A percentile compares a stretch with the other conserved stretches of the same genome.
Evolutionary conservation across 2,797 vertebrate species (phyloP).

Genomic region (Bryconaethiops microstoma): DNA sequence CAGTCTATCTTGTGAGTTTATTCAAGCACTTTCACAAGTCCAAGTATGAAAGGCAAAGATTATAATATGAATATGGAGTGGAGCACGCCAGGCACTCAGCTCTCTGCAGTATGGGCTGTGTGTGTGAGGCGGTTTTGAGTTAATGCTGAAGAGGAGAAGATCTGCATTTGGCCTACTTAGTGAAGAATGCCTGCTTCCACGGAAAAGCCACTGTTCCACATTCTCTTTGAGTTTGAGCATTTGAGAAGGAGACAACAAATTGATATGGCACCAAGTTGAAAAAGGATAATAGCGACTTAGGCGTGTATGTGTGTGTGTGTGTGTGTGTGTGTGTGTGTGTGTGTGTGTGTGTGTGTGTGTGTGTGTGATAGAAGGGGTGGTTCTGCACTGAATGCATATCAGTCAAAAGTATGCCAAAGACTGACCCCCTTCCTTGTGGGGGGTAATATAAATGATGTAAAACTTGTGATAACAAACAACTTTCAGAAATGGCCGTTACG

Average conservation of each 20-base stretch:
- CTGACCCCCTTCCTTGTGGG: too few relatives aligned
- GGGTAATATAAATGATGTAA: too few relatives aligned
- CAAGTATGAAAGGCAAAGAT: constrained; percentile 15
- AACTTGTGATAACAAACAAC: too few relatives aligned
- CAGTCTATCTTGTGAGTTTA: constrained; percentile 17
- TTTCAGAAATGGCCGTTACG: not conserved
- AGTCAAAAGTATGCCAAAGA: not conserved
- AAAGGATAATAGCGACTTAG: constrained; percentile 30
- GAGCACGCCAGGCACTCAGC: not conserved
- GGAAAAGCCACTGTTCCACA: constrained; percentile 33
- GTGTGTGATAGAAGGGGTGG: constrained; percentile 9
- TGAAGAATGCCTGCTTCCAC: constrained; percentile 24
- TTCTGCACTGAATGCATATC: constrained; percentile 33
- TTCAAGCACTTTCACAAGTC: constrained; percentile 8
- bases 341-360: not conserved
- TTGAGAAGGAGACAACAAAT: constrained; percentile 42
- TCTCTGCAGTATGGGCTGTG: not conserved
- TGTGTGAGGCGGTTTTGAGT: not conserved
- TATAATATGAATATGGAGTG: constrained; percentile 28
- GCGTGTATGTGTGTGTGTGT: constrained; percentile 21
- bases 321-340: constrained; percentile 1
- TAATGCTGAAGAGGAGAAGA: not conserved
- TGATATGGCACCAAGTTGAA: constrained; percentile 44
- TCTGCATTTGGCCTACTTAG: constrained; percentile 25
- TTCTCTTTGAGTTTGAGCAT: constrained; percentile 35